Conservation (phyloP, 1,140 invertebrate genomes). For the Platorchestia sp. region DNA sequence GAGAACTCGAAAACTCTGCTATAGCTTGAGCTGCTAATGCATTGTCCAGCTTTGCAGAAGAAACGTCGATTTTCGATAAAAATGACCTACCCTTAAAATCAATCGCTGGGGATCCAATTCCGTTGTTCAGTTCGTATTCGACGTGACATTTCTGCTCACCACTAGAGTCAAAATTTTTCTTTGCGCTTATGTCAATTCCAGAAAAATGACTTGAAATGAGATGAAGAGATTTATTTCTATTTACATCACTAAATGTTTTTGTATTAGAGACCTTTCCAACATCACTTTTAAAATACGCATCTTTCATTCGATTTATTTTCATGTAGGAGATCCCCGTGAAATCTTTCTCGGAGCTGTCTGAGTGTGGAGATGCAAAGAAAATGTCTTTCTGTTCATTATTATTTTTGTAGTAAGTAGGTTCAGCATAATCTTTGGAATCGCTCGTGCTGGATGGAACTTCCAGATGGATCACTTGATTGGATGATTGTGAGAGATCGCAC, state of each 20-base stretch:
- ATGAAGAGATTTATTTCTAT: slow-evolving; percentile 33
- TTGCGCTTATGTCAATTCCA: not conserved
- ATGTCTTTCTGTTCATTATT: not conserved
- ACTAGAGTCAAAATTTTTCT: not conserved
- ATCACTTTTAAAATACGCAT: slow-evolving; percentile 15
- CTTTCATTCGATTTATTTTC: slow-evolving; percentile 30
- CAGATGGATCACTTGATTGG: slow-evolving; percentile 27
- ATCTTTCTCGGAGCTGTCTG: not conserved
- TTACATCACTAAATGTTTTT: slow-evolving; percentile 48
- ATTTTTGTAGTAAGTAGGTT: not conserved
- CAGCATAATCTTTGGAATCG: slow-evolving; percentile 35
- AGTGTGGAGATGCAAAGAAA: slow-evolving; percentile 19
- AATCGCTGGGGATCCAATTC: not conserved
- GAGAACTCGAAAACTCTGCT: slow-evolving; percentile 18
- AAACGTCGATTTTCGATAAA: not conserved
- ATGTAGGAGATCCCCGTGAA: not conserved
- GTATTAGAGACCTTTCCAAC: not conserved
- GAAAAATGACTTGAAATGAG: slow-evolving; percentile 21
- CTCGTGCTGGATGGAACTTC: slow-evolving; percentile 25
- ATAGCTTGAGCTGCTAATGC: not conserved
- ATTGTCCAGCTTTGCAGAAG: not conserved
- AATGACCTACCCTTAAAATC: not conserved
- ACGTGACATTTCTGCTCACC: not conserved
- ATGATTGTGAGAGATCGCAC: not conserved
- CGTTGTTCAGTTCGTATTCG: slow-evolving; percentile 14